Conservation (phyloP, 2,113 vertebrate genomes). For the Hemibagrus wyckioides region DNA sequence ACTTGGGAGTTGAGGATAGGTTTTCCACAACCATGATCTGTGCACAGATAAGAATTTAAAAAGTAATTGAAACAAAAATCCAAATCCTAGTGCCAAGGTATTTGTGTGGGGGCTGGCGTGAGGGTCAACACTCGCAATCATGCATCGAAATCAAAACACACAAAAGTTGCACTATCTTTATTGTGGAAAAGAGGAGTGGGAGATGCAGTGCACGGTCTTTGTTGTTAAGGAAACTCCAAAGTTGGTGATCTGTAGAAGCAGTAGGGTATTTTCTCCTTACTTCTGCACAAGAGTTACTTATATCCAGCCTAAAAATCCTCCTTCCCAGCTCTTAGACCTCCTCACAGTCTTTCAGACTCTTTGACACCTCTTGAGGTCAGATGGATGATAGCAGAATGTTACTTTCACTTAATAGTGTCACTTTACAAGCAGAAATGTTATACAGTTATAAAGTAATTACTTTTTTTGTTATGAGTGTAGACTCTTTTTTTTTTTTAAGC, state of each 20-base stretch:
- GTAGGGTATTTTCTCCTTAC: slow-evolving; percentile 36
- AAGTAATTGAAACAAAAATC: slow-evolving; percentile 43
- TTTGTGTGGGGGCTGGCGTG: slow-evolving; percentile 29
- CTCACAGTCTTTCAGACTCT: slow-evolving; percentile 26
- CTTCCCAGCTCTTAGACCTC: slow-evolving; percentile 13
- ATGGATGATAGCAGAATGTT: slow-evolving; percentile 27
- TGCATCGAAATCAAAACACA: slow-evolving; percentile 59
- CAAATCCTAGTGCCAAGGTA: slow-evolving; percentile 56
- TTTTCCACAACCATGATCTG: slow-evolving; percentile 71
- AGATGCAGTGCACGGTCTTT: slow-evolving; percentile 43
- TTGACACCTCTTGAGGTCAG: slow-evolving; percentile 31
- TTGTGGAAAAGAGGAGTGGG: slow-evolving; percentile 77
- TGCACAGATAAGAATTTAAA: slow-evolving; percentile 65
- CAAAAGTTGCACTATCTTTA: slow-evolving; percentile 92
- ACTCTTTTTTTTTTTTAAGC: neutral
- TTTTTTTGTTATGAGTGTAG: slow-evolving; percentile 3
- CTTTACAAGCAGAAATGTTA: slow-evolving; percentile 32
- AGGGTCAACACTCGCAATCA: slow-evolving; percentile 34
- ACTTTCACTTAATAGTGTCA: slow-evolving; percentile 27
- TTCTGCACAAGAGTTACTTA: slow-evolving; percentile 46
- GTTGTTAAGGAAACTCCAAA: slow-evolving; percentile 55
- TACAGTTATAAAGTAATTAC: slow-evolving; percentile 3
- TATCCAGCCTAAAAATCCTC: slow-evolving; percentile 50
- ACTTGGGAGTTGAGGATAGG: slow-evolving; percentile 58
- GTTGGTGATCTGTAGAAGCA: slow-evolving; percentile 25